Conservation (phyloP, 53 echinoderm and acorn worm genomes). For the Echinarachnius parma region DNA sequence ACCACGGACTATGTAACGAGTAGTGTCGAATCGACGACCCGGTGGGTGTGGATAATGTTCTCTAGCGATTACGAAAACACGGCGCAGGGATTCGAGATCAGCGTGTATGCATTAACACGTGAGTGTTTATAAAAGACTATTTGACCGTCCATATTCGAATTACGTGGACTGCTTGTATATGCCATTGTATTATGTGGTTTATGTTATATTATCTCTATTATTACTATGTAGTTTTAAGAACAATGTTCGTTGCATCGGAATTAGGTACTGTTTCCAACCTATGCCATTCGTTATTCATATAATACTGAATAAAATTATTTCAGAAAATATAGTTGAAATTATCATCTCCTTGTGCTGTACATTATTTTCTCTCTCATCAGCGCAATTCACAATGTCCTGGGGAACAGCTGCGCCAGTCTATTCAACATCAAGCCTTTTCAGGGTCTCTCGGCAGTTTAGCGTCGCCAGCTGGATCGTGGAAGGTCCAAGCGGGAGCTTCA, state of each 20-base stretch:
- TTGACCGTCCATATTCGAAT: not conserved
- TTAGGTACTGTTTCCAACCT: too few species aligned
- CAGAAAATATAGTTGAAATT: too few species aligned
- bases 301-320: too few species aligned
- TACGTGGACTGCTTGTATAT: not conserved
- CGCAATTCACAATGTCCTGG: too few species aligned
- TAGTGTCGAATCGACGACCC: not conserved
- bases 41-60: not conserved
- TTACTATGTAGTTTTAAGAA: too few species aligned
- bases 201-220: not conserved
- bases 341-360: not conserved
- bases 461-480: conserved; percentile 24
- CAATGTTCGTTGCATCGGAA: too few species aligned
- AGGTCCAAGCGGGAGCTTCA: conserved; percentile 1
- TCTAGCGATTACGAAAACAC: not conserved
- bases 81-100: not conserved
- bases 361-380: not conserved
- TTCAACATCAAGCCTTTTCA: too few species aligned
- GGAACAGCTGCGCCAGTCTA: too few species aligned
- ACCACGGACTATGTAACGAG: not conserved
- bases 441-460: conserved; percentile 22
- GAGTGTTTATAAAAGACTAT: not conserved
- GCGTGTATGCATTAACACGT: not conserved
- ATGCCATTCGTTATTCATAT: too few species aligned
- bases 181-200: not conserved